Evolutionary conservation across 2,888 invertebrate genomes (phyloP), one percentile per base, ranked within the genome.

Genomic region (Megaustenia siamemsis): DNA sequence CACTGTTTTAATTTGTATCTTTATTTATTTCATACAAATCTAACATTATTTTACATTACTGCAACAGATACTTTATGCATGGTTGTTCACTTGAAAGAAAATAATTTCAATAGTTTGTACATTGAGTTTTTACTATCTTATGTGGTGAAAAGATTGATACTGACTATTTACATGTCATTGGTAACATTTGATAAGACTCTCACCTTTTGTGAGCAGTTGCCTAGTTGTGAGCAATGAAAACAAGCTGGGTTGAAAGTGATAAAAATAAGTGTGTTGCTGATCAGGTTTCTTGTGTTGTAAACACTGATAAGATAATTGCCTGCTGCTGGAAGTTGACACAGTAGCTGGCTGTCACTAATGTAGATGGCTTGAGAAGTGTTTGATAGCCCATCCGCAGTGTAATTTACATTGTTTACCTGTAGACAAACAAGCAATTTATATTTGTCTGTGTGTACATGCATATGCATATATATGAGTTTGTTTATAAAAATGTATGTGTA

Each of bases 331-430:
- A 89, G 75, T 21, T 49, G 28, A 83, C 88, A 89, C 28, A 49
- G 69, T 18, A 89, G 82, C n/a, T 87, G 86, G 53, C 88, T 87
- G 66, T 84, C 86, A 83, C 89, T 90, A 79, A 90, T 82, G 69
- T 83, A 88, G 15, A 83, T 82, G 0, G 82, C 76, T 6, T 63
- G 69, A 40, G 73, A 84, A n/a, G 43, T 28, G 18, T 63, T 21
- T 38, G 38, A 32, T 12, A 24, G 56, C 2, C 83, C 80, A 1
- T 60, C 77, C 6, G 28, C 68, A 24, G 53, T 76, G 73, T 87
- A 88, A 21, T 86, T 83, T 40, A 85, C 81, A 21, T 79, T 82
- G 38, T 78, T 83, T 18, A 87, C 86, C 88, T 88, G 86, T 15
- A 73, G 32, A 45, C 12, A 45, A 45, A 45, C 45, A 45, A 45